These are phyloP conservation scores for Hydrolagus affinis DNA, from an alignment of 2,113 vertebrate species.

Conservation along the genomic window DNA sequence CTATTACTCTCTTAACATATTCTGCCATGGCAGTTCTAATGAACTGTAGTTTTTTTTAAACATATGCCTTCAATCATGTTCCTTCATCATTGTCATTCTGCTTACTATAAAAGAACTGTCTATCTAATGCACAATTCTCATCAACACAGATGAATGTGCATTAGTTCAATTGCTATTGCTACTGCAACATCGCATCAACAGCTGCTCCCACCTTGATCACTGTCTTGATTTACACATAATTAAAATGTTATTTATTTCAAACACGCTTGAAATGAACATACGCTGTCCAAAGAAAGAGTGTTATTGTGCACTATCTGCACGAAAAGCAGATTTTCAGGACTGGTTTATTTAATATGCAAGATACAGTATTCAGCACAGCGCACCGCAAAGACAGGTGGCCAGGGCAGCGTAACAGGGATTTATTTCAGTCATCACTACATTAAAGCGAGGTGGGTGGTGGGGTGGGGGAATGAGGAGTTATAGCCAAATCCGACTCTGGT, in stretches of 20 bases:
- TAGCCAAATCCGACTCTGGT: too few species aligned
- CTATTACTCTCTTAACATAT: background rate
- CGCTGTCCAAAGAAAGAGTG: constrained; percentile 21
- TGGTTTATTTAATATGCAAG: constrained; percentile 14
- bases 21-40: background rate
- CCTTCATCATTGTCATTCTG: background rate
- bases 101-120: constrained; percentile 13
- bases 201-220: constrained; percentile 23
- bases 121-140: constrained; percentile 26
- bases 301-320: constrained; percentile 10
- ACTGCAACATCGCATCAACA: constrained; percentile 10
- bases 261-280: background rate
- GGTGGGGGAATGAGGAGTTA: too few species aligned
- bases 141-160: constrained; percentile 23
- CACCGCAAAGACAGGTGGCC: constrained; percentile 10
- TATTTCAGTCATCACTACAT: background rate
- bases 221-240: constrained; percentile 1
- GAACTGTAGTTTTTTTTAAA: constrained; percentile 27
- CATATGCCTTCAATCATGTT: constrained; percentile 25
- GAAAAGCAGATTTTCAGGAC: background rate
- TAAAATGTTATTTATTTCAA: constrained; percentile 28
- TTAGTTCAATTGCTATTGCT: constrained; percentile 8
- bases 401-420: background rate
- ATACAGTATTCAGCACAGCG: background rate
- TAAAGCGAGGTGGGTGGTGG: background rate